These are phyloP conservation scores for Hepsetus odoe DNA, from an alignment of 2,113 vertebrate genomes.

Conservation along the genomic window DNA sequence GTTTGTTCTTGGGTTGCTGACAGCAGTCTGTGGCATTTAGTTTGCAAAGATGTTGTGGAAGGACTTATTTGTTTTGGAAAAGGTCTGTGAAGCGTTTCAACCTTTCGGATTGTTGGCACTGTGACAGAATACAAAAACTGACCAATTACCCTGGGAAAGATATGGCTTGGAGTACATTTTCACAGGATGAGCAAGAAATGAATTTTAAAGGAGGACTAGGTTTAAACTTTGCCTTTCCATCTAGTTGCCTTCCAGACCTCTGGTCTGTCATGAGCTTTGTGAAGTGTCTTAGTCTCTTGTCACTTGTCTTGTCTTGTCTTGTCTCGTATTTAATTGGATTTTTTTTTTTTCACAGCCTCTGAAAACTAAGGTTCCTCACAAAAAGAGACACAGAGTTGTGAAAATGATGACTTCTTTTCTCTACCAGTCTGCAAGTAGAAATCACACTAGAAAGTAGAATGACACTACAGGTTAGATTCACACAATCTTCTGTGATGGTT, in stretches of 20 bases:
- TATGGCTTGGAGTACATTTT: not conserved
- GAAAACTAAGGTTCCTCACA: not conserved
- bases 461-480: not conserved
- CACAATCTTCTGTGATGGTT: not conserved
- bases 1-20: not conserved
- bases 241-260: not conserved
- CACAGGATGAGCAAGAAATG: conserved; percentile 6
- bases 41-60: not conserved
- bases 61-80: not conserved
- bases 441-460: not conserved
- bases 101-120: not conserved
- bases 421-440: not conserved
- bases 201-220: not conserved
- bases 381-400: not conserved
- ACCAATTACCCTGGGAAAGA: not conserved
- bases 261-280: not conserved
- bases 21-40: not conserved
- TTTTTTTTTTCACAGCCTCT: not conserved
- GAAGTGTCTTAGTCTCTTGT: not conserved
- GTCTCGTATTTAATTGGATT: not conserved
- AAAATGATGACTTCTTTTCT: conserved; percentile 14
- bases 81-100: not conserved
- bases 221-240: not conserved
- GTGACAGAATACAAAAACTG: not conserved
- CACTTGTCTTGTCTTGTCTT: too few relatives aligned